Conservation (phyloP, 92 coral and sea anemone genomes). For the Pocillopora grandis region DNA sequence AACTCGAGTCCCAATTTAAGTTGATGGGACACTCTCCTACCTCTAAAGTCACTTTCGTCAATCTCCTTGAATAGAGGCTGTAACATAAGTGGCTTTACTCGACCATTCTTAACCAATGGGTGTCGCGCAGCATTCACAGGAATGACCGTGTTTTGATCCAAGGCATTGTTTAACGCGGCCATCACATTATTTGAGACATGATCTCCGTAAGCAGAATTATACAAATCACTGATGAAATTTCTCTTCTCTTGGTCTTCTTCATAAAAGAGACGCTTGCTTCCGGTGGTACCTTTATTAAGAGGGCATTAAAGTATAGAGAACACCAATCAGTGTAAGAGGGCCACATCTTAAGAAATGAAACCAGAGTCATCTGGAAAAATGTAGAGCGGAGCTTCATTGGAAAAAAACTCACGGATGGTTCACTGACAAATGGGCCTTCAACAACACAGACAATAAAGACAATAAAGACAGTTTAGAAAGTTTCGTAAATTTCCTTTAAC, state of each 20-base stretch:
- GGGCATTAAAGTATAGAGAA: too few relatives aligned
- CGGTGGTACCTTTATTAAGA: not conserved
- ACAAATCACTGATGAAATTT: constrained; percentile 33
- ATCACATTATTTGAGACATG: not conserved
- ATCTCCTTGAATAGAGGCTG: constrained; percentile 60
- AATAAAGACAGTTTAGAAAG: too few relatives aligned
- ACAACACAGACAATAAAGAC: too few relatives aligned
- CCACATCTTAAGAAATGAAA: too few relatives aligned
- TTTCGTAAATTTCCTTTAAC: too few relatives aligned
- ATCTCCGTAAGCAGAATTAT: constrained; percentile 27
- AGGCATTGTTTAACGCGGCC: constrained; percentile 3
- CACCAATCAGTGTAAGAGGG: not conserved
- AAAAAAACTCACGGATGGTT: too few relatives aligned
- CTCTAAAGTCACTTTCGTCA: constrained; percentile 71
- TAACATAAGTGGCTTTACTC: constrained; percentile 52
- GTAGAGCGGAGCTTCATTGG: too few relatives aligned
- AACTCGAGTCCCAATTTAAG: too few relatives aligned
- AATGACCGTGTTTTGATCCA: not conserved
- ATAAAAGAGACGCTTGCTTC: not conserved
- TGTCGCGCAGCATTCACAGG: constrained; percentile 50
- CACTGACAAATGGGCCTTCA: too few relatives aligned
- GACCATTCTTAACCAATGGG: constrained; percentile 51
- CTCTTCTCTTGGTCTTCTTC: constrained; percentile 24
- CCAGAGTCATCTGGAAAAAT: too few relatives aligned
- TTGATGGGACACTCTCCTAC: constrained; percentile 24